Evolutionary conservation across 2,797 vertebrate species (phyloP).

Genomic region (Cuculus canorus): DNA sequence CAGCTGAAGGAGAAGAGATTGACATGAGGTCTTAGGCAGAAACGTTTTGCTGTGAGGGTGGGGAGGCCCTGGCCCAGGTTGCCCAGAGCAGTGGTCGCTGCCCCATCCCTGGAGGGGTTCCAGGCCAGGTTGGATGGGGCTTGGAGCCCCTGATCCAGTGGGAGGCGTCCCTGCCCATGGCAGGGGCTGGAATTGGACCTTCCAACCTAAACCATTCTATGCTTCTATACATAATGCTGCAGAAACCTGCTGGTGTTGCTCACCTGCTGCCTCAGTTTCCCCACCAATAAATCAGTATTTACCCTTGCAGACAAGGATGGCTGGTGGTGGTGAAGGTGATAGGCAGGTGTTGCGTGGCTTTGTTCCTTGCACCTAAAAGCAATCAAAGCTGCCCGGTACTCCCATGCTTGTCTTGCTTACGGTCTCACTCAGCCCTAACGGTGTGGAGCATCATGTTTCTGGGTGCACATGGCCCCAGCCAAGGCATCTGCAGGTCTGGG

Average conservation of each 20-base stretch:
- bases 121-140: no score
- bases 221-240: no score
- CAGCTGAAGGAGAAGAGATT: no score
- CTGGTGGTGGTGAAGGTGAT: not conserved
- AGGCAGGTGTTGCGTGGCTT: not conserved
- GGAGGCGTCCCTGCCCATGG: no score
- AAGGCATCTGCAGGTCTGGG: not conserved
- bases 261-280: not conserved
- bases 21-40: no score
- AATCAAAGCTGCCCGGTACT: not conserved
- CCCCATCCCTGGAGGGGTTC: no score
- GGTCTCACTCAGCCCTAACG: accelerated
- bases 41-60: no score
- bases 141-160: no score
- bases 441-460: not conserved
- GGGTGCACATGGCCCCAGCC: not conserved
- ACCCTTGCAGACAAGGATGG: not conserved
- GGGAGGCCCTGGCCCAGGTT: no score
- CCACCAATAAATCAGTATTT: not conserved
- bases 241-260: not conserved
- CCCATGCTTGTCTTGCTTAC: not conserved
- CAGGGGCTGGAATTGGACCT: no score
- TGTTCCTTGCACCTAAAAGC: not conserved
- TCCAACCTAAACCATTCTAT: no score
- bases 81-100: no score